Evolutionary conservation across 2,888 invertebrate genomes (phyloP).

Genomic region (Sceliomorpha sp.): DNA sequence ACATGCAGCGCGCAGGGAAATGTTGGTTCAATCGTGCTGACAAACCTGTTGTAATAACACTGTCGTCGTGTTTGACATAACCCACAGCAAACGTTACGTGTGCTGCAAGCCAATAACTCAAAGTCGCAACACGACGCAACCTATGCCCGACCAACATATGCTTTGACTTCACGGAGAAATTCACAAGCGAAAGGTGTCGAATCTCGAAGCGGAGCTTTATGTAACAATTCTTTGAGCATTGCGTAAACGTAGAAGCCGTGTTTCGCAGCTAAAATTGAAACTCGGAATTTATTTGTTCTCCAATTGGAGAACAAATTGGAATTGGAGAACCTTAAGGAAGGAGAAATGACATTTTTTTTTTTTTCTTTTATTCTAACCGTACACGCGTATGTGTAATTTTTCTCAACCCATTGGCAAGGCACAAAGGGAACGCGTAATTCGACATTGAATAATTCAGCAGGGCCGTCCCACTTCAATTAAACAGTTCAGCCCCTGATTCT

Average conservation of each 20-base stretch:
- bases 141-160: slow-evolving; percentile 32
- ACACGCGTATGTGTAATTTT: background rate
- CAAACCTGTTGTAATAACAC: slow-evolving; percentile 37
- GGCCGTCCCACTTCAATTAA: slow-evolving; percentile 15
- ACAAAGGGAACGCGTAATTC: background rate
- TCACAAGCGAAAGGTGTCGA: slow-evolving; percentile 30
- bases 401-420: too few species aligned
- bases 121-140: slow-evolving; percentile 22
- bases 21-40: slow-evolving; percentile 17
- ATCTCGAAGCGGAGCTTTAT: slow-evolving; percentile 2
- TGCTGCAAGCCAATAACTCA: slow-evolving; percentile 39
- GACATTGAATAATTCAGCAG: slow-evolving; percentile 8
- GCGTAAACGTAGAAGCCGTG: too few species aligned
- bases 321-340: too few species aligned
- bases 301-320: too few species aligned
- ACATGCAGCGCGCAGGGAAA: slow-evolving; percentile 10
- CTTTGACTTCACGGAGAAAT: slow-evolving; percentile 34
- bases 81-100: slow-evolving; percentile 37
- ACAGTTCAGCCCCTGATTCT: slow-evolving; percentile 14
- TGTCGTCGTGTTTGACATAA: slow-evolving; percentile 43
- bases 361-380: too few species aligned
- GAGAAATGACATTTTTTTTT: too few species aligned
- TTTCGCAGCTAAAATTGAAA: too few species aligned
- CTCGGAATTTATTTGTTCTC: too few species aligned
- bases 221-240: background rate